These are phyloP conservation scores for Myzus persicae DNA, from an alignment of 1,140 invertebrate species.

Conservation along the genomic window DNA sequence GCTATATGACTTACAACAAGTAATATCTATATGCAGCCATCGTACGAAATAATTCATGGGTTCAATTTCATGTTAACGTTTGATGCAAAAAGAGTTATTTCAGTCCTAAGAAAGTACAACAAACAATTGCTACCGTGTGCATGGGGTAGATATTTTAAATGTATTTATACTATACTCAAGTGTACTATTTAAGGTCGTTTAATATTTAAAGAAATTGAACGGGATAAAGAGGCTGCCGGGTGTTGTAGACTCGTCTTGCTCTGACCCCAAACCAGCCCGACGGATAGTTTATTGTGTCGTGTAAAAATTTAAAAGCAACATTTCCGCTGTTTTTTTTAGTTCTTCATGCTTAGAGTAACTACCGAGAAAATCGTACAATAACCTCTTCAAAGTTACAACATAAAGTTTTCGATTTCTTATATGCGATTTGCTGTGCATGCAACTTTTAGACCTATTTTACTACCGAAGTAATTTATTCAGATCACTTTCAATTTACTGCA, in stretches of 20 bases:
- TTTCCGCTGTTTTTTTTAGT: too few relatives aligned
- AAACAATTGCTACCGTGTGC: neutral
- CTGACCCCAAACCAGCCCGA: neutral
- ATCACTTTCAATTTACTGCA: neutral
- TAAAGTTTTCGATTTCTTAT: neutral
- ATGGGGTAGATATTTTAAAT: neutral
- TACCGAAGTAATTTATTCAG: neutral
- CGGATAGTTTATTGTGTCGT: neutral
- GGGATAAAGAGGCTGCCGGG: neutral
- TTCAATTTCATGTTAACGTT: neutral
- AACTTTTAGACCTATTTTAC: neutral
- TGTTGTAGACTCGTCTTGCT: neutral
- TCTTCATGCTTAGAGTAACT: neutral
- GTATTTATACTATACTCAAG: neutral
- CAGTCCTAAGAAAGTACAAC: neutral
- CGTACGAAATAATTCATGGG: neutral
- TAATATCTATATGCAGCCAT: neutral
- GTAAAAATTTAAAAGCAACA: too few relatives aligned
- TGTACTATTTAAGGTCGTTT: neutral
- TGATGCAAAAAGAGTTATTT: neutral
- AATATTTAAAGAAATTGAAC: neutral
- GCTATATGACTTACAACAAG: neutral
- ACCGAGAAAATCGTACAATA: neutral
- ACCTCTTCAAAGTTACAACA: neutral
- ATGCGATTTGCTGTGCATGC: neutral